These are phyloP conservation scores for Drosophila mimica DNA, from an alignment of 2,888 invertebrate genomes.

Conservation along the genomic window DNA sequence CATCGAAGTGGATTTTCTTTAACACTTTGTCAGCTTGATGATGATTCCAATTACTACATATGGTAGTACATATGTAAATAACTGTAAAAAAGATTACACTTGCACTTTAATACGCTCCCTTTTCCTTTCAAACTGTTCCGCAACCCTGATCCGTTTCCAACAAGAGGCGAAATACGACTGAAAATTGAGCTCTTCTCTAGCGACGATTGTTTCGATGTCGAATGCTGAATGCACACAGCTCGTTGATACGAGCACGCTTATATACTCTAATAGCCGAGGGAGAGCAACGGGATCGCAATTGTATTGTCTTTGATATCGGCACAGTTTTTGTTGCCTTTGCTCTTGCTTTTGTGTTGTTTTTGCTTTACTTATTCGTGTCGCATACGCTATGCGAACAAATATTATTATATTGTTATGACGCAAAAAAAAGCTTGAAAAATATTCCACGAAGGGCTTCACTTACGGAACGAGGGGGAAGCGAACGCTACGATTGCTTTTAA, in stretches of 20 bases:
- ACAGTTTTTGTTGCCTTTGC: constrained; percentile 46
- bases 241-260: constrained; percentile 47
- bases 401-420: constrained; percentile 66
- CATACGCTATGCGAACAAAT: constrained; percentile 26
- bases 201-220: constrained; percentile 44
- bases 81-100: background rate
- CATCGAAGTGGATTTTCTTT: constrained; percentile 78
- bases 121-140: constrained; percentile 21
- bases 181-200: constrained; percentile 44
- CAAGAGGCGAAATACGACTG: constrained; percentile 59
- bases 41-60: constrained; percentile 18
- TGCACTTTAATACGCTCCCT: constrained; percentile 37
- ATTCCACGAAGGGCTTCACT: constrained; percentile 50
- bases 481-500: constrained; percentile 21
- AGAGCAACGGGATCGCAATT: constrained; percentile 49
- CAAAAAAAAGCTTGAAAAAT: constrained; percentile 69
- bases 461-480: constrained; percentile 21
- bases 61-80: constrained; percentile 26
- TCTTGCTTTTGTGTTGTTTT: constrained; percentile 17
- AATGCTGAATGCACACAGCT: constrained; percentile 59
- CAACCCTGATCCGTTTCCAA: constrained; percentile 45
- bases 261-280: constrained; percentile 35
- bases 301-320: constrained; percentile 63
- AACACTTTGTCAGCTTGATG: constrained; percentile 35
- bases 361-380: constrained; percentile 22